These are phyloP conservation scores for Mamestra configurata DNA, from an alignment of 1,140 invertebrate species.

Conservation along the genomic window DNA sequence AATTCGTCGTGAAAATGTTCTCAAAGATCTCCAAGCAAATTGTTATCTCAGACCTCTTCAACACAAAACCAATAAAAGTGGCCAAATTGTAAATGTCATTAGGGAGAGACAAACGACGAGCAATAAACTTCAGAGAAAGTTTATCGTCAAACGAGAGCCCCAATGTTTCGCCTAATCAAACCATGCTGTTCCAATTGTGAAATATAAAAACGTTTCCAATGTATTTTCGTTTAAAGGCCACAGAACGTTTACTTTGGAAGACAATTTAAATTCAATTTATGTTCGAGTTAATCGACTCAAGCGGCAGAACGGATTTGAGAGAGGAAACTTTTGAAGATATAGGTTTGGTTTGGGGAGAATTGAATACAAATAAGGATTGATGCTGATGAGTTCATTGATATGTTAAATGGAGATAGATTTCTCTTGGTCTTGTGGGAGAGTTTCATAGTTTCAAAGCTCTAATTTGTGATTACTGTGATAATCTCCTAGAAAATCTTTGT, in stretches of 20 bases:
- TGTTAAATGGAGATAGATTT: background rate
- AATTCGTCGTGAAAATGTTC: background rate
- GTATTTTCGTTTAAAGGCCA: slow-evolving; percentile 14
- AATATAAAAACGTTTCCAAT: slow-evolving; percentile 30
- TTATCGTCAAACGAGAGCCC: background rate
- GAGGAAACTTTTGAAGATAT: background rate
- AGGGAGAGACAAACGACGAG: background rate
- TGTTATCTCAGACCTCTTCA: background rate
- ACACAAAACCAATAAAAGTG: slow-evolving; percentile 21
- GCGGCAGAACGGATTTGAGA: background rate
- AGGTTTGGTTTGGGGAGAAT: background rate
- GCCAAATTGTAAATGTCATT: slow-evolving; percentile 35
- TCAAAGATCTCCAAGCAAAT: background rate
- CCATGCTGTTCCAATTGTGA: slow-evolving; percentile 16
- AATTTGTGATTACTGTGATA: no score
- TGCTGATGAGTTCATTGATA: background rate
- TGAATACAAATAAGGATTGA: background rate
- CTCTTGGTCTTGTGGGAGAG: background rate
- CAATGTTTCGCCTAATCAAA: slow-evolving; percentile 34
- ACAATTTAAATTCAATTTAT: slow-evolving; percentile 24
- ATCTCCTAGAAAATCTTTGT: no score
- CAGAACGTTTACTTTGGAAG: slow-evolving; percentile 5
- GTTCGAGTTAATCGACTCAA: background rate
- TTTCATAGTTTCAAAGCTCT: no score
- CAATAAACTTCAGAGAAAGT: slow-evolving; percentile 24